Base-by-base conservation (phyloP, 23 tunicate species). In the Trididemnum nubilum region DNA sequence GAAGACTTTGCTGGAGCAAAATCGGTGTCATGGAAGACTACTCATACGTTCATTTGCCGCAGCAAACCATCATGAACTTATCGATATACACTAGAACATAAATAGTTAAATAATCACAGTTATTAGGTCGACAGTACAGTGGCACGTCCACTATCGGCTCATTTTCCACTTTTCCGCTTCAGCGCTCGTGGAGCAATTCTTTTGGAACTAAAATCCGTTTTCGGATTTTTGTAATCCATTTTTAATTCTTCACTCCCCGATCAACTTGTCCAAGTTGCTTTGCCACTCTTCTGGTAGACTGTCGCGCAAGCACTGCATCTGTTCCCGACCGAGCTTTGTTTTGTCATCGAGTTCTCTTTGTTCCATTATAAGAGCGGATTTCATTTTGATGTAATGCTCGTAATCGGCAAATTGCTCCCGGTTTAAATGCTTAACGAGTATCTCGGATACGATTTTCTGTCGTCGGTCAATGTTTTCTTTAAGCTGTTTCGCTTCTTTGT, bases 321-420 rank as follows among this genome's bases (percentile, higher is more conserved):
- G 97, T 77, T 91, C 97, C 19, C 77, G 71, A 80, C 97, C 97
- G 1, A 91, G 80, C 81, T 91, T 91, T 58, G 71, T 64, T 65
- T 91, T 86, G 76, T 91, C 97, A 36, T 81, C 86, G 36, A 91
- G 83, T 28, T 91, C 90, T 23, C 97, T 71, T 65, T 86, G 90
- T 65, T 91, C 97, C 84, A 85, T 77, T 33, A 91, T 91, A 23
- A 91, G 87, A 0, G 86, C 87, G 35, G 97, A 86, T 73, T 91
- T 91, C 97, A 91, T 91, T 71, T 86, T 86, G 81, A 91, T 86
- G 84, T 81, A 91, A 72, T 91, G 97, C 84, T 91, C 97, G 97
- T 82, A 91, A 51, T 85, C 90, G 59, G 84, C 87, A 58, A 82
- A 91, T 86, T 91, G 84, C 34, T 91, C 97, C 28, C 75, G 87